Evolutionary conservation across 1,140 invertebrate species (phyloP).

Genomic region (Aricia agestis): DNA sequence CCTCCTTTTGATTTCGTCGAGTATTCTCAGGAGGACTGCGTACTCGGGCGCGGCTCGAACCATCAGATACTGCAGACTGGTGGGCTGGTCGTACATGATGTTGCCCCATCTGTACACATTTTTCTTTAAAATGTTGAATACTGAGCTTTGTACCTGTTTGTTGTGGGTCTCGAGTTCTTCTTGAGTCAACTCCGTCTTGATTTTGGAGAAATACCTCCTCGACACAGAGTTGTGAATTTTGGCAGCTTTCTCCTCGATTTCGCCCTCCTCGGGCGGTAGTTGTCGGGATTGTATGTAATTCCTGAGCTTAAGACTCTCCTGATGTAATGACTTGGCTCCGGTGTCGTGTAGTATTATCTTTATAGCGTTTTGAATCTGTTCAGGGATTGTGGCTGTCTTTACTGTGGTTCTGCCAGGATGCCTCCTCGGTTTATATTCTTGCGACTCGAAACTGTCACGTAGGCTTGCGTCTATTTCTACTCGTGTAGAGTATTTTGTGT

Average conservation of each 20-base stretch:
- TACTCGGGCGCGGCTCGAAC: conserved; percentile 84
- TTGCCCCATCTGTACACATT: conserved; percentile 83
- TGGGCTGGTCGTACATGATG: conserved; percentile 81
- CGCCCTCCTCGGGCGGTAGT: conserved; percentile 78
- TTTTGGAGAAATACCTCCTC: conserved; percentile 49
- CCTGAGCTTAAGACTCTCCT: conserved; percentile 75
- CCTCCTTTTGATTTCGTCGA: conserved; percentile 83
- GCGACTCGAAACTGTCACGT: conserved; percentile 74
- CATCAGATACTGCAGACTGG: conserved; percentile 82
- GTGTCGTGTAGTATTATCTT: conserved; percentile 75
- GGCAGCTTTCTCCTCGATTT: conserved; percentile 69
- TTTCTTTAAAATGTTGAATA: conserved; percentile 73
- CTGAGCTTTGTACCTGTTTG: conserved; percentile 62
- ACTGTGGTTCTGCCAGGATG: conserved; percentile 81
- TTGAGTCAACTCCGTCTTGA: conserved; percentile 48
- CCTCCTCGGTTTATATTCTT: conserved; percentile 79
- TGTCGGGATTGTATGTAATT: conserved; percentile 79
- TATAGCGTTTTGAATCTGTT: conserved; percentile 77
- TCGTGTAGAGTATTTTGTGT: conserved; percentile 59
- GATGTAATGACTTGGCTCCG: conserved; percentile 71
- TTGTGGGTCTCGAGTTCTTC: conserved; percentile 44
- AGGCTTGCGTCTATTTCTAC: conserved; percentile 74
- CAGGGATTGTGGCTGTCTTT: conserved; percentile 75
- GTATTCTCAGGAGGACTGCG: conserved; percentile 82
- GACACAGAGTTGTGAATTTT: conserved; percentile 56